Conservation (phyloP, 2,113 vertebrate species). For the Ammodytes marinus region DNA sequence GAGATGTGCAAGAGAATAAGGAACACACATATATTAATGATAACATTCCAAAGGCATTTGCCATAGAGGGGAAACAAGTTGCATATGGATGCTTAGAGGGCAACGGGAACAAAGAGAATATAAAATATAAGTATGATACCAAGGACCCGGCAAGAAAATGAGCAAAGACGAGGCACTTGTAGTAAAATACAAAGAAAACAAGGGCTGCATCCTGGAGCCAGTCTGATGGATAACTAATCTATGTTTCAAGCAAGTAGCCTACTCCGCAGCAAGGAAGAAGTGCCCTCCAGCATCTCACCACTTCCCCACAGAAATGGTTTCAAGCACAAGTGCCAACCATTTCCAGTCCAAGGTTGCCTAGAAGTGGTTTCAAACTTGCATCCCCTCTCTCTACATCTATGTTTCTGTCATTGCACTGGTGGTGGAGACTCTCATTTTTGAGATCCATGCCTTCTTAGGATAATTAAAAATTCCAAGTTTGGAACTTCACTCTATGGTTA, state of each 20-base stretch:
- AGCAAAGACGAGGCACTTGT: conserved; percentile 13
- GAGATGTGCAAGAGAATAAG: conserved; percentile 1
- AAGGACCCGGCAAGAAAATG: conserved; percentile 3
- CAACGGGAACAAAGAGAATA: not conserved
- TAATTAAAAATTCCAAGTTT: not conserved
- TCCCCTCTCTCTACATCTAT: conserved; percentile 3
- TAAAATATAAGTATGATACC: not conserved
- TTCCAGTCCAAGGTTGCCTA: conserved; percentile 27
- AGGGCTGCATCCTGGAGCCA: conserved; percentile 16
- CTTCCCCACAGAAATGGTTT: conserved; percentile 7
- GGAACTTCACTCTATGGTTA: not conserved
- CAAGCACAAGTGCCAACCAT: conserved; percentile 26
- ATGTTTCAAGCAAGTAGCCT: conserved; percentile 13
- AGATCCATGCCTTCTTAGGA: not conserved
- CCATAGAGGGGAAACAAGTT: not conserved
- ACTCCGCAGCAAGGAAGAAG: not conserved
- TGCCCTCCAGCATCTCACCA: conserved; percentile 17
- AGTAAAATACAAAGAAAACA: conserved; percentile 16
- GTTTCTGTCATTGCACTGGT: not conserved
- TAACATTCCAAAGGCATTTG: conserved; percentile 8
- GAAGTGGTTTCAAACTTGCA: conserved; percentile 49
- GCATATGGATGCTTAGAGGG: not conserved
- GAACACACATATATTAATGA: not conserved
- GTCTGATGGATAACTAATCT: conserved; percentile 33
- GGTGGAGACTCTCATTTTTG: not conserved